Conservation (phyloP, 2,888 invertebrate genomes). For the Resseliella maxima region DNA sequence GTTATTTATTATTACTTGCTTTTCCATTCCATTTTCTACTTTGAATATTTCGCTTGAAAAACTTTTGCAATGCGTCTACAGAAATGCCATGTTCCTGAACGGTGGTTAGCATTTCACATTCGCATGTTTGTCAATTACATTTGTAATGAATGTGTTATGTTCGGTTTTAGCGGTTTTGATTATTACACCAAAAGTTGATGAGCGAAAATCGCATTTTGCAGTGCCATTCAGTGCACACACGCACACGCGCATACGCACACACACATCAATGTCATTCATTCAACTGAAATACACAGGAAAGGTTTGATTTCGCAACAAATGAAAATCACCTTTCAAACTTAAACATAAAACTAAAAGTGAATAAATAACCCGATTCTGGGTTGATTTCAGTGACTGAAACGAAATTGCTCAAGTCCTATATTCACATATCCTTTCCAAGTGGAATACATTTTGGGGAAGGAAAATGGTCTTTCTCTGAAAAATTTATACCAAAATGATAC, state of each 20-base stretch:
- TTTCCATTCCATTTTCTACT: constrained; percentile 40
- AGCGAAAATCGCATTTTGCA: neutral
- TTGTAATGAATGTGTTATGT: constrained; percentile 33
- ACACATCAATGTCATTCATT: no score
- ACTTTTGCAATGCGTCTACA: neutral
- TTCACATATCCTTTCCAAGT: no score
- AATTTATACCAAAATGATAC: neutral
- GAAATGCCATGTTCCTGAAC: constrained; percentile 16
- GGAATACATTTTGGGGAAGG: no score
- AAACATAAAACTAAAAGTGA: no score
- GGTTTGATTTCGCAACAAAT: no score
- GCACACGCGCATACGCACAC: no score
- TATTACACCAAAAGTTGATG: neutral
- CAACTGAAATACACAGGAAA: no score
- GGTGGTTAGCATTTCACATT: neutral
- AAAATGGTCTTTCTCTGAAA: neutral
- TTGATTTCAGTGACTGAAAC: no score
- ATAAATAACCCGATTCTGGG: no score
- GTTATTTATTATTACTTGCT: constrained; percentile 31
- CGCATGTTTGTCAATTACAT: constrained; percentile 47
- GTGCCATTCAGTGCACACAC: neutral
- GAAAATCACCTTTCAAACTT: no score
- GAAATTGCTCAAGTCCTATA: no score
- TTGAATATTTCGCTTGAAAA: neutral
- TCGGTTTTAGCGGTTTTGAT: neutral